Base-by-base conservation (phyloP, 2,888 invertebrate species). In the Empis livida region DNA sequence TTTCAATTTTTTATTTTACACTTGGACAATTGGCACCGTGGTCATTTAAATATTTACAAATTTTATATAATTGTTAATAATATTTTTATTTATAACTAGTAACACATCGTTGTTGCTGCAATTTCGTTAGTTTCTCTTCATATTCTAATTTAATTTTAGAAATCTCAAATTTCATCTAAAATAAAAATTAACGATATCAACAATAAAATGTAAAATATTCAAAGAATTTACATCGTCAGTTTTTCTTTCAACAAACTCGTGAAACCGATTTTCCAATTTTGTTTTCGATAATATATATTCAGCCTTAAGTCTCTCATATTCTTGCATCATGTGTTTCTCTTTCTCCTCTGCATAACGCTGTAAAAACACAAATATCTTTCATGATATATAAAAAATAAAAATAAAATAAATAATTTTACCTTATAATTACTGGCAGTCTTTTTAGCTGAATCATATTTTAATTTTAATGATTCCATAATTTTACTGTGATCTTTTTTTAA, bases 331-430 rank as follows among this genome's bases (percentile, higher is more conserved):
- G 57, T 80, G 79, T 23, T 75, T 73, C 50, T 81, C 80, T 56
- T 78, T 80, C 53, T 80, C 78, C 27, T 74, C 70, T 15, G 78
- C 74, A 55, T 79, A 79, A 52, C 78, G 75, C 77, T 79, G 57
- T 16, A 65, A 62, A 48, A 51, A 49, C 23, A n/a, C n/a, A n/a
- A n/a, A n/a, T n/a, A n/a, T n/a, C n/a, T n/a, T n/a, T n/a, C n/a
- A n/a, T n/a, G n/a, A n/a, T 17, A 43, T 46, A 23, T 43, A 17
- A 44, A 45, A 47, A 42, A 10, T 16, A 45, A 1, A 31, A 42
- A n/a, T 41, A 27, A 51, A 46, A 45, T 17, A 40, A 3, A 30
- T 41, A 27, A 17, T 23, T 32, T 47, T 53, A 59, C 60, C 53
- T 80, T 81, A 58, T 80, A 81, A 59, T 80, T 79, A 20, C 67